Evolutionary conservation across 2,113 vertebrate species (phyloP), one percentile per base, ranked within the genome.

Genomic region (Nothobranchius furzeri): DNA sequence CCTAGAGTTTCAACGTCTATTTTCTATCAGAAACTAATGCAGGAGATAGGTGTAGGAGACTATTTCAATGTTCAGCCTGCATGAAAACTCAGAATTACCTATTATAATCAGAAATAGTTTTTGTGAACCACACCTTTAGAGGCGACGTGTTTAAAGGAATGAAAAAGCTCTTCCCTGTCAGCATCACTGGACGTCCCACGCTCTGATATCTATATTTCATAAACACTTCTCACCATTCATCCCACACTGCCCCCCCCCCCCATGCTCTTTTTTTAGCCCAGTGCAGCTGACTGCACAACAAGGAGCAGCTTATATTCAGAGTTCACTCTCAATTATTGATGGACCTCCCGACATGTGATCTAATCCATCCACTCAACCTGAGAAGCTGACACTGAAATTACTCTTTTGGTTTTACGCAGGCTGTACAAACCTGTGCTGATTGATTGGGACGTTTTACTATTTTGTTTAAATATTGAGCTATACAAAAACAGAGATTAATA

Each of bases 181-280:
- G 77, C 76, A 81, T 64, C 70, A 67, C 70, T 58, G 67, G 74
- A 68, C 64, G 58, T 72, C 76, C 79, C 8, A 75, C 68, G 78
- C 82, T 58, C 78, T 74, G 73, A 60, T 83, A 89, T 91, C 60
- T 74, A 91, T 92, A 90, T 92, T 91, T 92, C 73, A 90, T 85
- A 75, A 86, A 76, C 74, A 55, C 82, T 70, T 85, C 78, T 78
- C 73, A 78, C 76, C 78, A 70, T 83, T 87, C 76, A 73, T 85
- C 57, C 64, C 30, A 51, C 59, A 75, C 70, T 82, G 60, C 68
- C 82, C 72, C 40, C 72, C 30, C 74, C 70, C 11, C 47, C 60
- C 80, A 45, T 25, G 37, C 50, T 64, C 42, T 78, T 68, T 73
- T 82, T 73, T 63, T 73, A 58, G 85, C 73, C 78, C 68, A 67